phyloP scores from a whole-genome alignment of 2,888 invertebrate species.

The Hedychridium roseum region DNA sequence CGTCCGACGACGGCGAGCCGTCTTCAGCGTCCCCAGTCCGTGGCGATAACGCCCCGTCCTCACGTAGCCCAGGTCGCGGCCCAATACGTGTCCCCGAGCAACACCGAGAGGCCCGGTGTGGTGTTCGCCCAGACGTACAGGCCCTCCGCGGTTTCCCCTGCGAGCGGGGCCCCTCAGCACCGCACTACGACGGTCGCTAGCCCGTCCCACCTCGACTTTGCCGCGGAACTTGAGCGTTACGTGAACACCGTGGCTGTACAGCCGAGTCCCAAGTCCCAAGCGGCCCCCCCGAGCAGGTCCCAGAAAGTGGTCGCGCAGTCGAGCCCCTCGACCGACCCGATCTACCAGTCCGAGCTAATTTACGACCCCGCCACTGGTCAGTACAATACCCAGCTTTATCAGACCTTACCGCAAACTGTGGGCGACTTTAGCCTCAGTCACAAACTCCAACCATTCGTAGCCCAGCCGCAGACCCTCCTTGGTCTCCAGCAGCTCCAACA shows the following conservation, averaged over 20 bases:
- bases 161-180: slow-evolving; percentile 55
- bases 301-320: slow-evolving; percentile 15
- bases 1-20: slow-evolving; percentile 39
- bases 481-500: slow-evolving; percentile 70
- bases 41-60: slow-evolving; percentile 69
- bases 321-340: slow-evolving; percentile 65
- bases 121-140: slow-evolving; percentile 59
- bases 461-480: slow-evolving; percentile 68
- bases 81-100: slow-evolving; percentile 60
- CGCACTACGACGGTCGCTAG: slow-evolving; percentile 46
- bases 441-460: slow-evolving; percentile 78
- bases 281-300: slow-evolving; percentile 23
- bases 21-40: slow-evolving; percentile 54
- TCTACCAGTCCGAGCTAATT: slow-evolving; percentile 80
- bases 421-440: slow-evolving; percentile 78
- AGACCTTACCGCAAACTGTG: slow-evolving; percentile 76
- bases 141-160: slow-evolving; percentile 37
- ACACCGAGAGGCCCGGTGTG: slow-evolving; percentile 60
- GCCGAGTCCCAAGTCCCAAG: slow-evolving; percentile 57
- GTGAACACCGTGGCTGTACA: slow-evolving; percentile 65
- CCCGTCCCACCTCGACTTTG: slow-evolving; percentile 70
- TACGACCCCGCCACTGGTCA: slow-evolving; percentile 80
- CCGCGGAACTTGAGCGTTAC: slow-evolving; percentile 75
- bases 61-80: slow-evolving; percentile 58
- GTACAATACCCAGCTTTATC: slow-evolving; percentile 81